Percentiles rank a stretch among this genome's conserved stretches.
Conservation (phyloP, 23 tunicate species). For the Corella eumyota region DNA sequence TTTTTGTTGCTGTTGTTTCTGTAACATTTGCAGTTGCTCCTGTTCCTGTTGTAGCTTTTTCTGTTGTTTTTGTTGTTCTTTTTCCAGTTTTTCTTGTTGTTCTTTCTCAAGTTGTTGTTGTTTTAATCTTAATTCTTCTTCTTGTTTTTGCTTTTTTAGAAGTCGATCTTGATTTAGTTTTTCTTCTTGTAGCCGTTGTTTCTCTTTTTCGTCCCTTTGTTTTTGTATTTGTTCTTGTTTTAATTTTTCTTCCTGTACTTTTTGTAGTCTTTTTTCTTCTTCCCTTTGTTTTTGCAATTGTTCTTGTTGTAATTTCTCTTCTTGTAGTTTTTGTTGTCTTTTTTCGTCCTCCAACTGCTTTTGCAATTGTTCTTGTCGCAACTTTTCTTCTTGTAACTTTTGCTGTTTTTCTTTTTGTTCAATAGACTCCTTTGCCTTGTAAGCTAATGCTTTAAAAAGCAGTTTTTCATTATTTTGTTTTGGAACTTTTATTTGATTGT, state of each 20-base stretch:
- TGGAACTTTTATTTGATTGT: too few relatives aligned
- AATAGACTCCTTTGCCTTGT: too few relatives aligned
- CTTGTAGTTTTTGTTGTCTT: conserved; percentile 1
- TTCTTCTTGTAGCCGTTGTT: neutral
- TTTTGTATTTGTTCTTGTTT: conserved; percentile 3
- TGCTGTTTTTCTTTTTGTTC: conserved; percentile 6
- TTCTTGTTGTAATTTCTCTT: neutral
- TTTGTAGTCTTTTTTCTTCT: neutral
- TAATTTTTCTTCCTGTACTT: neutral
- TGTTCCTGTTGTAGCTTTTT: conserved; percentile 2
- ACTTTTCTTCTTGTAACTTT: conserved; percentile 2
- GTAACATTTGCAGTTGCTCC: conserved; percentile 3
- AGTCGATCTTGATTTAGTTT: neutral
- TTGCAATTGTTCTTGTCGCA: conserved; percentile 1
- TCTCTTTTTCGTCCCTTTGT: conserved; percentile 1
- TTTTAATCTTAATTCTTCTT: neutral
- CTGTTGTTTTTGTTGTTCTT: too few relatives aligned
- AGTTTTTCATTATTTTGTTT: too few relatives aligned
- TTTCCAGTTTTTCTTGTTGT: neutral
- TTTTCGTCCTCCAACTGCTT: conserved; percentile 6
- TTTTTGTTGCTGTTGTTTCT: too few relatives aligned
- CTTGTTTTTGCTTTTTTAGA: neutral
- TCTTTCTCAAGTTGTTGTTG: neutral
- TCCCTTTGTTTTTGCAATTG: neutral
- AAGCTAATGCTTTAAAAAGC: too few relatives aligned